Conservation (phyloP, 1,140 invertebrate genomes). For the Scaptomyza montana region DNA sequence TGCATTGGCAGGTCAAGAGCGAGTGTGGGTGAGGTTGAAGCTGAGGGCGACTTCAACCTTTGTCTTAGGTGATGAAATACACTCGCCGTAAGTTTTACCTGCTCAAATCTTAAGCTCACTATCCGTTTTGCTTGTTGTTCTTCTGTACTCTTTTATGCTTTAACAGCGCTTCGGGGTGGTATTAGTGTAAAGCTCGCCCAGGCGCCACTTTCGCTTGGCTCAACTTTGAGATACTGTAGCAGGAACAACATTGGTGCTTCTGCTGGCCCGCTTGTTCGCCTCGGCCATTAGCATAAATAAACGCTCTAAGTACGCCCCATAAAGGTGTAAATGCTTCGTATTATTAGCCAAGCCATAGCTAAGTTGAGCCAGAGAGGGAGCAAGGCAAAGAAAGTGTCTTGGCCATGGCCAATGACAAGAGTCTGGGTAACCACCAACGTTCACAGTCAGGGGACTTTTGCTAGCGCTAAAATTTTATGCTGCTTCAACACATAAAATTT, state of each 20-base stretch:
- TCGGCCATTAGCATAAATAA: conserved; percentile 81
- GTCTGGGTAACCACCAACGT: conserved; percentile 63
- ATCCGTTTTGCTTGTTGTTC: conserved; percentile 37
- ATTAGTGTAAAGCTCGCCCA: conserved; percentile 66
- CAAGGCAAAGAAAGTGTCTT: not conserved
- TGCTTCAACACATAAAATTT: conserved; percentile 74
- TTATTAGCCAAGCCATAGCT: conserved; percentile 64
- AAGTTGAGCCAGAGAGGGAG: conserved; percentile 2
- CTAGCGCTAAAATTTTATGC: conserved; percentile 79
- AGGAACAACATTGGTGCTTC: conserved; percentile 17
- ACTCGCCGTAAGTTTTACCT: conserved; percentile 60
- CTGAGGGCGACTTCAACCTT: conserved; percentile 26
- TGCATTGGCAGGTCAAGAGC: conserved; percentile 55
- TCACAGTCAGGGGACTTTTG: conserved; percentile 58
- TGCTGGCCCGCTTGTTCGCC: conserved; percentile 16
- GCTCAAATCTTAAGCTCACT: conserved; percentile 70
- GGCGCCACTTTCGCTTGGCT: conserved; percentile 38
- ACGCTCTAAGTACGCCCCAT: conserved; percentile 76
- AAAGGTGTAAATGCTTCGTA: conserved; percentile 81
- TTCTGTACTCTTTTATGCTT: conserved; percentile 58
- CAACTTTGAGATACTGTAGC: conserved; percentile 35
- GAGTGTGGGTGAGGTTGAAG: conserved; percentile 24
- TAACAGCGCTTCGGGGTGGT: conserved; percentile 81
- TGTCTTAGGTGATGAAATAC: conserved; percentile 66
- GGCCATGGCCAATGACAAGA: conserved; percentile 8